Percentiles rank a stretch among this genome's conserved stretches.
These are phyloP conservation scores for Crambe crambe DNA, from an alignment of 37 sponge, comb jelly and placozoan genomes.

Conservation along the genomic window DNA sequence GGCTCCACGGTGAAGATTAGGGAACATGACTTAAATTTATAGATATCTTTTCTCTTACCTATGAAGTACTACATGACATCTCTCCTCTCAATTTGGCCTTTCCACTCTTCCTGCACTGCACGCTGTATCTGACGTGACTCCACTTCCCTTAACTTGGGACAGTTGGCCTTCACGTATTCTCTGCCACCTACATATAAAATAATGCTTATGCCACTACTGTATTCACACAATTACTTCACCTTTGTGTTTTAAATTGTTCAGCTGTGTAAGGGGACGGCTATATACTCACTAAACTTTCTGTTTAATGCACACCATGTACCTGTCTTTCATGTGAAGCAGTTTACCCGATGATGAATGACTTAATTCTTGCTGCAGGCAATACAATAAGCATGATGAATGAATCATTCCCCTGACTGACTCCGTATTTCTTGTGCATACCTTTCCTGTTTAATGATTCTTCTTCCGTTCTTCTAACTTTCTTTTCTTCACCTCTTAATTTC, in stretches of 20 bases:
- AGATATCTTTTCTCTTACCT: too few relatives aligned
- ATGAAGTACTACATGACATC: background rate
- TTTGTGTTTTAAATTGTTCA: slow-evolving; percentile 47
- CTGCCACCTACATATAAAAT: slow-evolving; percentile 43
- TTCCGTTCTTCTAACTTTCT: slow-evolving; percentile 56
- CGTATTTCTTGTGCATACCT: slow-evolving; percentile 38
- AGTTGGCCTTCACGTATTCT: slow-evolving; percentile 74
- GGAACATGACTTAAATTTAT: too few relatives aligned
- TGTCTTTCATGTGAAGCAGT: slow-evolving; percentile 64
- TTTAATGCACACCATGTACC: slow-evolving; percentile 22
- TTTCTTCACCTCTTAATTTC: slow-evolving; percentile 44
- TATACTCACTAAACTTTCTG: background rate
- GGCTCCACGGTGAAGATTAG: too few relatives aligned
- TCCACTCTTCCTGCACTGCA: slow-evolving; percentile 43
- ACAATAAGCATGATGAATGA: background rate
- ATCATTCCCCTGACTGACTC: background rate
- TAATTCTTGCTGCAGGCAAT: slow-evolving; percentile 48
- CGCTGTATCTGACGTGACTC: slow-evolving; percentile 58
- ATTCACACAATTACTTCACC: slow-evolving; percentile 1
- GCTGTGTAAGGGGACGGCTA: slow-evolving; percentile 25
- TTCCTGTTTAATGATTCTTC: slow-evolving; percentile 64
- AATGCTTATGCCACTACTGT: background rate
- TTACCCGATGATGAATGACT: slow-evolving; percentile 23
- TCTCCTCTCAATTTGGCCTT: slow-evolving; percentile 37
- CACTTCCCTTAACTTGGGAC: slow-evolving; percentile 70